phyloP scores from a whole-genome alignment of 2,113 vertebrate species.

The Corvus moneduloides region DNA sequence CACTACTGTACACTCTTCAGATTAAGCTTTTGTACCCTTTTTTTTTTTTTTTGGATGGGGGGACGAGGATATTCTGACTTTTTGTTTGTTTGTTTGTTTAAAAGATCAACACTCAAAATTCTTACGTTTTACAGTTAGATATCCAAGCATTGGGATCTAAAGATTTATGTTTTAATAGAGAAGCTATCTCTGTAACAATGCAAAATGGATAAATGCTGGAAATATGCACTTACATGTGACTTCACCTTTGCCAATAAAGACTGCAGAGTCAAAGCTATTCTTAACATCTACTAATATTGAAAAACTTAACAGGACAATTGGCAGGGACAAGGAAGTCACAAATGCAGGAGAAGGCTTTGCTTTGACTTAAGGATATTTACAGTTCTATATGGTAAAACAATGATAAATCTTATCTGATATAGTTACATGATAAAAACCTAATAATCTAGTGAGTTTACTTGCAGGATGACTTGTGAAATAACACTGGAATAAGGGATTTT shows the following conservation, averaged over 20 bases:
- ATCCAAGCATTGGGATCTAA: background rate
- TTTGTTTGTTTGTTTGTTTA: background rate
- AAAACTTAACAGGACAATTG: background rate
- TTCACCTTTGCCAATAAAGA: background rate
- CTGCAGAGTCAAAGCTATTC: background rate
- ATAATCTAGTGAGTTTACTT: background rate
- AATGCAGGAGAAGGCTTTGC: background rate
- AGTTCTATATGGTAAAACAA: background rate
- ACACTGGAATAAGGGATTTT: background rate
- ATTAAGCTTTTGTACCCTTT: background rate
- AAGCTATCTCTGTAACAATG: background rate
- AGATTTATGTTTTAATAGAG: background rate
- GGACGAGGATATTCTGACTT: rapidly evolving
- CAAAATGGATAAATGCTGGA: background rate
- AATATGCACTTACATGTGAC: rapidly evolving
- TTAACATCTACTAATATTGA: background rate
- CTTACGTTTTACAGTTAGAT: background rate
- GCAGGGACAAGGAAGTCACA: background rate
- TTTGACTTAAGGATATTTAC: background rate
- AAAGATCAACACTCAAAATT: background rate
- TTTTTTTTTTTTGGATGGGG: background rate
- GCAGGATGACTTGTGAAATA: background rate
- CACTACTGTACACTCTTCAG: rapidly evolving
- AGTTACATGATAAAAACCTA: background rate
- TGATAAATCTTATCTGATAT: background rate